These are phyloP conservation scores for Uria lomvia DNA, from an alignment of 2,113 vertebrate species.

Conservation along the genomic window DNA sequence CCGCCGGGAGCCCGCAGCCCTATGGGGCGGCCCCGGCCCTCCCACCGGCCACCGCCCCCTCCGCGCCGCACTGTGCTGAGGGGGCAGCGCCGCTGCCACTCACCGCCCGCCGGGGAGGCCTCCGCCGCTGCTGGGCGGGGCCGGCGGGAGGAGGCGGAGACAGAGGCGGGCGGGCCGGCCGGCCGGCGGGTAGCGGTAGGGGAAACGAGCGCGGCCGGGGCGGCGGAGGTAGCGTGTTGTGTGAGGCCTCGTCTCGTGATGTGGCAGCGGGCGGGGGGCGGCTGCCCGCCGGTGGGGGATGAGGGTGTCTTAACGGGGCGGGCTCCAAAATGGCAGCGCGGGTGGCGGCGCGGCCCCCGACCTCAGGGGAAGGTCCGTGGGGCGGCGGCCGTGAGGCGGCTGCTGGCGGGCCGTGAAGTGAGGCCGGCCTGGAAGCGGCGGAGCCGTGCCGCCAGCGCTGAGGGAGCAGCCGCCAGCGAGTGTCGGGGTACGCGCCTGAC, in stretches of 20 bases:
- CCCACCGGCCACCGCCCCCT: not conserved
- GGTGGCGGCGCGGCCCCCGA: not conserved
- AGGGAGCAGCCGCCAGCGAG: not conserved
- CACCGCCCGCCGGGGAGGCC: not conserved
- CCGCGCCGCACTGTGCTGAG: not conserved
- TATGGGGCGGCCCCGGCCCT: not conserved
- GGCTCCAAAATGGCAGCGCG: not conserved
- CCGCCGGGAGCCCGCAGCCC: accelerated
- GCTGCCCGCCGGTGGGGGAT: accelerated
- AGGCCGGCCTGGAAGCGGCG: not conserved
- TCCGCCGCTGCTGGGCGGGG: not conserved
- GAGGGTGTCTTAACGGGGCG: no score
- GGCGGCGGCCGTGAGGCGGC: not conserved
- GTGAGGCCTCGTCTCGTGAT: accelerated
- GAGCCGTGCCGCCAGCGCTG: not conserved
- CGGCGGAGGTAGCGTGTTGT: accelerated
- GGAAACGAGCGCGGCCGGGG: accelerated
- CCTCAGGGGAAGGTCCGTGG: not conserved
- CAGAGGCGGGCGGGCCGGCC: not conserved
- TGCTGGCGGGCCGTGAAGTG: not conserved
- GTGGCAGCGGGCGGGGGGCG: no score
- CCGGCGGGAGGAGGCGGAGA: not conserved
- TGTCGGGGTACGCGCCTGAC: no score
- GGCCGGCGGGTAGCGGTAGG: no score
- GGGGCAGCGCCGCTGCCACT: not conserved